Percentiles rank a stretch among this genome's conserved stretches.
Conservation (phyloP, 2,888 invertebrate species). For the Archaeoteleia sp. region DNA sequence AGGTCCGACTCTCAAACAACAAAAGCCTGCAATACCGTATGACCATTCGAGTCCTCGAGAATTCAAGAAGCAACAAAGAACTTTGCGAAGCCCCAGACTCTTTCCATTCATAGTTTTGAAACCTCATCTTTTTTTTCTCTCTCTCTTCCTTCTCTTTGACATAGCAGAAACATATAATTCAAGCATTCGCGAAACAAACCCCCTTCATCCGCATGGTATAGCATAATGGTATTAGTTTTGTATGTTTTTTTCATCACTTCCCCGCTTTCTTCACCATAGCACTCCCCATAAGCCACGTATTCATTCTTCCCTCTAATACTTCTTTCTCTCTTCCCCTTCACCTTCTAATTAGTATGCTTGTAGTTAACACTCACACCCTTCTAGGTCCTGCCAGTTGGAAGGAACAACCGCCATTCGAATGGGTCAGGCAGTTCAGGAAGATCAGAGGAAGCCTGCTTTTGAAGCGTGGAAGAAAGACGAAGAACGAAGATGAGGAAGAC, state of each 20-base stretch:
- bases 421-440: constrained; percentile 29
- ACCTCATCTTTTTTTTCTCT: constrained; percentile 41
- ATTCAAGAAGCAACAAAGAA: constrained; percentile 54
- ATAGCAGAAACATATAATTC: constrained; percentile 51
- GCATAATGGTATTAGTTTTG: constrained; percentile 52
- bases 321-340: constrained; percentile 26
- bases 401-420: constrained; percentile 38
- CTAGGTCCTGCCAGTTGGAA: constrained; percentile 61
- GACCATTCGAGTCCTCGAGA: constrained; percentile 50
- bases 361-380: constrained; percentile 74
- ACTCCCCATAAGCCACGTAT: constrained; percentile 34
- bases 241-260: constrained; percentile 48
- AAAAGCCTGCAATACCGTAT: constrained; percentile 52
- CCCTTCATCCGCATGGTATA: constrained; percentile 40
- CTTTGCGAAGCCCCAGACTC: constrained; percentile 45
- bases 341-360: constrained; percentile 60
- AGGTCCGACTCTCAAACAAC: constrained; percentile 51
- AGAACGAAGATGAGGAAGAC: neutral
- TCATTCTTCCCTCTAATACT: constrained; percentile 21
- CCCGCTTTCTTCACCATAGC: constrained; percentile 30
- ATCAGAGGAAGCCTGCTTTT: constrained; percentile 23
- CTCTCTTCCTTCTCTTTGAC: constrained; percentile 46
- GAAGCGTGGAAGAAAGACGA: constrained; percentile 6
- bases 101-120: constrained; percentile 44
- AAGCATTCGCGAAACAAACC: constrained; percentile 50